Evolutionary conservation across 2,113 vertebrate genomes (phyloP), one percentile per base, ranked within the genome.

Genomic region (Cottus gobio): DNA sequence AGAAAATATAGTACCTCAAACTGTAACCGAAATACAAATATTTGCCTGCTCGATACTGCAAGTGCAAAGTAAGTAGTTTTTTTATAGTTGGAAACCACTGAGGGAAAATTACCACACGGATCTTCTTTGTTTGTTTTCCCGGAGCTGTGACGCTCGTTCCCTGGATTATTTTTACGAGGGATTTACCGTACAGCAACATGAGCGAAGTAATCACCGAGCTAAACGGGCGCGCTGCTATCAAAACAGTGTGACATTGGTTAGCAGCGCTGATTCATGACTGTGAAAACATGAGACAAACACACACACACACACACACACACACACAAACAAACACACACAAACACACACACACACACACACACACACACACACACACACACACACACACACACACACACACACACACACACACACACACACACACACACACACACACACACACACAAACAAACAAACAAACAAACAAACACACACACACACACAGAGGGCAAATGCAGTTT

Each of bases 191-290:
- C 4, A 85, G 75, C 71, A 80, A 79, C 39, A 76, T 28, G 28
- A 84, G 77, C 66, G 48, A 81, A 69, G 80, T 88, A 82, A 90
- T 91, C 77, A 89, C 86, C 42, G 75, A 75, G 79, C 82, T 88
- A 71, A 87, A 82, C 83, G 62, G 79, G 81, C 80, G 68, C 34
- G 85, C 73, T 71, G 82, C 83, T 87, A 80, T 86, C 64, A 78
- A 78, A 91, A 84, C 73, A 76, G 68, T 68, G 71, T 72, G 84
- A 73, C 9, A 48, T 65, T 12, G 74, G 82, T 60, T 58, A 52
- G 77, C 67, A 7, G 76, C 31, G 63, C 75, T 87, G 87, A 90
- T 87, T 91, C 90, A 87, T 76, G 76, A 30, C 79, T 82, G 79
- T 61, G 84, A 80, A 80, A 80, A 46, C 74, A 64, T 4, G 22